Base-by-base conservation (phyloP, 2,888 invertebrate genomes). In the Philhelius pedissequus region DNA sequence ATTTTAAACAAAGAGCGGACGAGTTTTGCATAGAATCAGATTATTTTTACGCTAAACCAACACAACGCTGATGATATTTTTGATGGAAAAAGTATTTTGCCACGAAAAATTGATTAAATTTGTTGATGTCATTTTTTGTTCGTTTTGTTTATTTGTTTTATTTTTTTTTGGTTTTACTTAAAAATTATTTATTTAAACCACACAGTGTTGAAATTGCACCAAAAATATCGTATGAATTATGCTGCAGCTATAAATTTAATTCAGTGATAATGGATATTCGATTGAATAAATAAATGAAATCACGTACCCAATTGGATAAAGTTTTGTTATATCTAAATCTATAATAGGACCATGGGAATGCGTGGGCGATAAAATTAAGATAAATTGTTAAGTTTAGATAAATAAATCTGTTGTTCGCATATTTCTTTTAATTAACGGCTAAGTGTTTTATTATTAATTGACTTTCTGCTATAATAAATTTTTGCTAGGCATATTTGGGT, bases 141-240 rank as follows among this genome's bases (percentile, higher is more conserved):
- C 3, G n/a, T n/a, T 60, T 25, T 11, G 4, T 15, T 7, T 20
- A 6, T 60, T 11, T 30, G 2, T 32, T 20, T 45, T 1, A 32
- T 18, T 38, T 7, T 27, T 27, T 43, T 20, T 35, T 48, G 0
- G 13, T 64, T 30, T 32, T 15, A 1, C 11, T 6, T 18, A 20
- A 32, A 64, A n/a, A 58, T 66, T 81, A 52, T 76, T 82, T 77
- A 77, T 82, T 78, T 18, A 8, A 48, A 54, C 43, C 66, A 18
- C 71, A 78, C 32, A n/a, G n/a, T 40, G 30, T 32, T 71, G 66
- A 45, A 38, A 52, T 35, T 54, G 52, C 45, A 60, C 5, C 1
- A 25, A 83, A 58, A 70, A 64, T 62, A 35, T 78, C 74, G 50
- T 78, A 56, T 82, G 18, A 66, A 66, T 68, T 76, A 81, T 80